Evolutionary conservation across 2,113 vertebrate species (phyloP).

Genomic region (Urocitellus parryii): DNA sequence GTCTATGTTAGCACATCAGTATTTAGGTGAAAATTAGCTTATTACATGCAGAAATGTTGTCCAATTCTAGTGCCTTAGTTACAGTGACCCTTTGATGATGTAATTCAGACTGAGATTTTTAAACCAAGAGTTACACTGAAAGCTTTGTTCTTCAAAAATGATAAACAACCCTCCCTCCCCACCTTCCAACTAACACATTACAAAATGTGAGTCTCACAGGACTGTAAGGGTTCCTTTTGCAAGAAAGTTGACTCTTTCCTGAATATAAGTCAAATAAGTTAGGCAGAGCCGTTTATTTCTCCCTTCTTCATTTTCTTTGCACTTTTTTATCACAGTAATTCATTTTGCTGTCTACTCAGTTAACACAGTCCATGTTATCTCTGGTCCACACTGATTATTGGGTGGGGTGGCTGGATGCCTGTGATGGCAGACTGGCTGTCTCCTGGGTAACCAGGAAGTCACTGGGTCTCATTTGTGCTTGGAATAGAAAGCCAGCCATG

Average conservation of each 20-base stretch:
- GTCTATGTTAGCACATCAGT: neutral
- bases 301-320: constrained; percentile 1
- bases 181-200: neutral
- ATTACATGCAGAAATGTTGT: neutral
- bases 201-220: neutral
- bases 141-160: neutral
- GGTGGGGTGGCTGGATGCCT: neutral
- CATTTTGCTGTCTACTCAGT: neutral
- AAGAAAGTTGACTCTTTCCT: neutral
- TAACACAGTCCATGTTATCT: neutral
- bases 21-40: constrained; percentile 8
- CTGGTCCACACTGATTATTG: neutral
- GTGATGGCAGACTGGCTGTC: neutral
- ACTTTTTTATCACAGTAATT: constrained; percentile 15
- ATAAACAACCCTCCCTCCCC: neutral
- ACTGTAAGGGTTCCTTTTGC: neutral
- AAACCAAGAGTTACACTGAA: neutral
- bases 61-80: neutral
- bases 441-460: neutral
- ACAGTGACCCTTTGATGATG: neutral
- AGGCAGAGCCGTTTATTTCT: neutral
- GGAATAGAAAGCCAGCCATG: neutral
- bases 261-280: constrained; percentile 11
- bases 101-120: constrained; percentile 41
- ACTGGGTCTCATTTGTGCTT: neutral